Evolutionary conservation across 2,113 vertebrate genomes (phyloP).

Genomic region (Lampris megalopsis): DNA sequence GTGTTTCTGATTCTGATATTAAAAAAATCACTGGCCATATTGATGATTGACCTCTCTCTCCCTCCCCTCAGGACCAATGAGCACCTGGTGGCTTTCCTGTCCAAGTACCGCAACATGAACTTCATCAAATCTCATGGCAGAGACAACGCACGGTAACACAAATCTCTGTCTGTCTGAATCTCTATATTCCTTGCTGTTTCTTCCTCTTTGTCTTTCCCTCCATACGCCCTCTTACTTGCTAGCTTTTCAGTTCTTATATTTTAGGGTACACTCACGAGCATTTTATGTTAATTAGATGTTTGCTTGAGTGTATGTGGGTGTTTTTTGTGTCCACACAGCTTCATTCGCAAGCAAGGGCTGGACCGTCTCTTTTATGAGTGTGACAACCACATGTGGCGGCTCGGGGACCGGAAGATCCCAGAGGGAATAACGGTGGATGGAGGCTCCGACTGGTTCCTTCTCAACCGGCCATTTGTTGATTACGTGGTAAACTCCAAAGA

Average conservation of each 20-base stretch:
- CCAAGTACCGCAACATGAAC: conserved; percentile 89
- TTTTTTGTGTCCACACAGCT: conserved; percentile 77
- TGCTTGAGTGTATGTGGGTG: neutral
- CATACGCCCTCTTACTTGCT: too few species aligned
- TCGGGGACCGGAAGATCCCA: conserved; percentile 95
- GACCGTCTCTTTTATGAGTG: conserved; percentile 97
- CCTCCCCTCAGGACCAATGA: conserved; percentile 71
- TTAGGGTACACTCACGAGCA: too few species aligned
- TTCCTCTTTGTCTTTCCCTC: neutral
- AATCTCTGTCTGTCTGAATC: conserved; percentile 4
- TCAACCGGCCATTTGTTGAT: conserved; percentile 94
- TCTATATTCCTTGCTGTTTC: conserved; percentile 4
- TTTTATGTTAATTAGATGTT: neutral
- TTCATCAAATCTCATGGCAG: conserved; percentile 98
- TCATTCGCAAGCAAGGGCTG: conserved; percentile 97
- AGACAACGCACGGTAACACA: conserved; percentile 93
- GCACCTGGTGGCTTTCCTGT: conserved; percentile 76
- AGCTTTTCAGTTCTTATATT: too few species aligned
- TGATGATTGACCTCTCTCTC: conserved; percentile 36
- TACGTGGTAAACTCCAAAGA: conserved; percentile 92
- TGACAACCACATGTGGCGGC: conserved; percentile 98
- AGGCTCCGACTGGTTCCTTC: conserved; percentile 97
- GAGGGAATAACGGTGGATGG: conserved; percentile 94
- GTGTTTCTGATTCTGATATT: too few species aligned
- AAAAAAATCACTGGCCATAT: neutral